Conservation (phyloP, 2,888 invertebrate species). For the Cephus pulcher region DNA sequence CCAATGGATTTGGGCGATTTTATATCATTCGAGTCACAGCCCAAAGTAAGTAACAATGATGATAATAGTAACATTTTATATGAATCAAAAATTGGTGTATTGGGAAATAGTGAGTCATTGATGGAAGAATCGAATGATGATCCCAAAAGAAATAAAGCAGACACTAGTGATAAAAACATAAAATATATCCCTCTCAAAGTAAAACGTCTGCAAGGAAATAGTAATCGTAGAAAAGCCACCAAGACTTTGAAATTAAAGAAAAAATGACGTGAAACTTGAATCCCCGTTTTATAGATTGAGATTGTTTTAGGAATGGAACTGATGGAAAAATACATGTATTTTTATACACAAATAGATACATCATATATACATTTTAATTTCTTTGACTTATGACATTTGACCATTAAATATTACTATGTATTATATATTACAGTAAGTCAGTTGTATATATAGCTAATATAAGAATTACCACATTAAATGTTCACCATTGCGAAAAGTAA, state of each 20-base stretch:
- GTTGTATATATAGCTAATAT: too few relatives aligned
- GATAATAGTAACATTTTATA: neutral
- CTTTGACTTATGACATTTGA: slow-evolving; percentile 4
- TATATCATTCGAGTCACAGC: neutral
- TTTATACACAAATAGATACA: slow-evolving; percentile 17
- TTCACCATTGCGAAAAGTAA: too few relatives aligned
- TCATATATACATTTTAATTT: slow-evolving; percentile 22
- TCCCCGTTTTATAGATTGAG: slow-evolving; percentile 24
- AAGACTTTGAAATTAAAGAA: slow-evolving; percentile 45
- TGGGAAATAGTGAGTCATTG: neutral
- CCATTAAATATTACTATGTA: neutral
- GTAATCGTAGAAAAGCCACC: slow-evolving; percentile 53
- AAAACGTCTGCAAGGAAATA: slow-evolving; percentile 54
- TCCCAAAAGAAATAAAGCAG: too few relatives aligned
- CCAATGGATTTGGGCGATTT: neutral
- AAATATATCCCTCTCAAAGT: slow-evolving; percentile 57
- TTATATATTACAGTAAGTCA: too few relatives aligned
- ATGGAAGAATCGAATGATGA: neutral
- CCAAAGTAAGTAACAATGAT: neutral
- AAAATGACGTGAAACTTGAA: slow-evolving; percentile 36
- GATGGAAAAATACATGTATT: slow-evolving; percentile 13
- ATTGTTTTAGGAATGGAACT: too few relatives aligned
- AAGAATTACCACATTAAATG: too few relatives aligned
- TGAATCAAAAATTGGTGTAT: neutral
- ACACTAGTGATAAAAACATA: neutral